phyloP scores from a whole-genome alignment of 1,140 invertebrate genomes.

The Pararge aegeria region DNA sequence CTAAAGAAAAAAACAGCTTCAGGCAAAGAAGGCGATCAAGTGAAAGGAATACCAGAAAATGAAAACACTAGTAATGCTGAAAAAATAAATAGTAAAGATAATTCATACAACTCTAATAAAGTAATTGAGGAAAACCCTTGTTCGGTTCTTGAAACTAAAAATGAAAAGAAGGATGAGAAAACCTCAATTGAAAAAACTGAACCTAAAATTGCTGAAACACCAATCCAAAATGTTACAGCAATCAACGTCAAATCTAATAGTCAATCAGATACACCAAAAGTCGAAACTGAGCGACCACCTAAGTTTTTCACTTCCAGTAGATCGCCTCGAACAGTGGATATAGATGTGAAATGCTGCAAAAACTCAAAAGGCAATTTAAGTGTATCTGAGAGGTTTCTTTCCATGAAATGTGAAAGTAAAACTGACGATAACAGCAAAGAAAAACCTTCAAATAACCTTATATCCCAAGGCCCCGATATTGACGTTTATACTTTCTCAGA shows the following conservation, averaged over 20 bases:
- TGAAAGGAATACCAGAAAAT: conserved; percentile 16
- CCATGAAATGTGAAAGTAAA: conserved; percentile 67
- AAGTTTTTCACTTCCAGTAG: conserved; percentile 72
- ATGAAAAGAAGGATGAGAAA: conserved; percentile 32
- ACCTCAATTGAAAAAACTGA: conserved; percentile 25
- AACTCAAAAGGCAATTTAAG: conserved; percentile 69
- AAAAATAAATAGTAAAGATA: conserved; percentile 24
- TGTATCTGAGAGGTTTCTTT: conserved; percentile 66
- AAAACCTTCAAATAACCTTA: conserved; percentile 53
- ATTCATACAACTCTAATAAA: conserved; percentile 29
- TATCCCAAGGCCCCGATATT: conserved; percentile 67
- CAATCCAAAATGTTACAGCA: conserved; percentile 12
- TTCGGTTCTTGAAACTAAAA: conserved; percentile 23
- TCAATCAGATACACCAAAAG: conserved; percentile 49
- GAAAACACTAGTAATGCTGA: conserved; percentile 26
- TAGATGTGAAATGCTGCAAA: conserved; percentile 72
- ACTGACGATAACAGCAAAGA: conserved; percentile 56
- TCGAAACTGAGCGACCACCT: conserved; percentile 62
- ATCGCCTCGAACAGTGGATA: conserved; percentile 67
- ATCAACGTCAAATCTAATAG: conserved; percentile 19
- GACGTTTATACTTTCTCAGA: conserved; percentile 75
- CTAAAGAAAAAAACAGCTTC: conserved; percentile 46
- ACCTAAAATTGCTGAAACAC: conserved; percentile 16
- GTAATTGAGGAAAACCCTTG: conserved; percentile 26
- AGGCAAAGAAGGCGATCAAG: conserved; percentile 23